Conservation (phyloP, 1,140 invertebrate species). For the Cydia amplana region DNA sequence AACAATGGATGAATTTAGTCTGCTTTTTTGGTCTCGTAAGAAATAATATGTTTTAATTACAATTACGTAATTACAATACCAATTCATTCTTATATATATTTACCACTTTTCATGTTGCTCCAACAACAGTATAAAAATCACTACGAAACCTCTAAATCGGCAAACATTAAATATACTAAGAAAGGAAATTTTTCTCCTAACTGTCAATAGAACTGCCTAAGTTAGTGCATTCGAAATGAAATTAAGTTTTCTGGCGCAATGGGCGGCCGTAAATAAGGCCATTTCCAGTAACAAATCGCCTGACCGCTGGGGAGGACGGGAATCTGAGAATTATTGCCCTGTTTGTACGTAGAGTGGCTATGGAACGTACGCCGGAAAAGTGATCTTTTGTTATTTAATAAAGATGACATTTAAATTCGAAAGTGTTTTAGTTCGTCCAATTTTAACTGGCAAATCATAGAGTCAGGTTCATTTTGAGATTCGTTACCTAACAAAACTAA, state of each 20-base stretch:
- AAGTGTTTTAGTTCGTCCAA: no score
- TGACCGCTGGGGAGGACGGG: constrained; percentile 1
- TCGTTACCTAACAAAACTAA: no score
- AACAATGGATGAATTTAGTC: no score
- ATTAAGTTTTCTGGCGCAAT: constrained; percentile 21
- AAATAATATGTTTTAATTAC: no score
- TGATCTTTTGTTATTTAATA: background rate
- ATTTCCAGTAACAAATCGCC: constrained; percentile 10
- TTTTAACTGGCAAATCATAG: no score
- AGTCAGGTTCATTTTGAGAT: no score
- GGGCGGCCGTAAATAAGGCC: constrained; percentile 12
- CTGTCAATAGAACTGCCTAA: constrained; percentile 11
- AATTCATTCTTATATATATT: background rate
- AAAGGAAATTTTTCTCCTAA: background rate
- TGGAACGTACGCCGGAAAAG: background rate
- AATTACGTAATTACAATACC: no score
- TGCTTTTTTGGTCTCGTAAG: no score
- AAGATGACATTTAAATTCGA: background rate
- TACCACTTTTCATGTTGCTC: background rate
- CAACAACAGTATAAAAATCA: background rate
- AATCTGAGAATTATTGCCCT: constrained; percentile 14
- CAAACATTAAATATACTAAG: background rate
- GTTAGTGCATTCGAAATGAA: constrained; percentile 19
- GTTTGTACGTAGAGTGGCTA: background rate
- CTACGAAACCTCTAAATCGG: background rate